Evolutionary conservation across 1,140 invertebrate genomes (phyloP), one percentile per base, ranked within the genome.

Genomic region (Tyrophagus putrescentiae): DNA sequence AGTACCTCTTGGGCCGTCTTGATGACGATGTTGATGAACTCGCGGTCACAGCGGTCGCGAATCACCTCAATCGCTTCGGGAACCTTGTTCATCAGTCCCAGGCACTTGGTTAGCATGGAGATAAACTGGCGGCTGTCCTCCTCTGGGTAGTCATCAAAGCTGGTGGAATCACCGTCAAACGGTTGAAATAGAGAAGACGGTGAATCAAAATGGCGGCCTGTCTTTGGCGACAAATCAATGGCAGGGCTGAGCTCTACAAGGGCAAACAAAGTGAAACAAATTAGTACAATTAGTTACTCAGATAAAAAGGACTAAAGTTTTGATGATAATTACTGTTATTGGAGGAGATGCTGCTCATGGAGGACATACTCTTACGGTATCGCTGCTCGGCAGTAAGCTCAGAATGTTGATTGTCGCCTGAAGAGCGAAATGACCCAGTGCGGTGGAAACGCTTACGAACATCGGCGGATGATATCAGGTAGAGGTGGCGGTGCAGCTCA

Each of bases 31-130:
- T 80, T 78, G 27, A 84, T 71, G 1, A 93, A 70, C 68, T 89
- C 84, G 28, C 79, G 78, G 70, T 89, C 82, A 73, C 89, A 87
- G 72, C 84, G 79, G 25, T 79, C 76, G 72, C 85, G 86, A 57
- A 91, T 77, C 71, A 87, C 84, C 75, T 87, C 85, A 36, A 89
- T 78, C 21, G 85, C 82, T 68, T 88, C 86, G 29, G 85, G 82
- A 63, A 92, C 74, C 71, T 85, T 87, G 57, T 84, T 81, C 41
- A 95, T 72, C 45, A 87, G 77, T n/a, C 81, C 84, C 31, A 93
- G 76, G 63, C 87, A 89, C 70, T 91, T 86, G 4, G 91, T 80
- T 29, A 90, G 76, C 65, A 90, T 83, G 65, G 83, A 80, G 65
- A 90, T 79, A 67, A 84, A 85, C 66, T 84, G 77, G 64, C 67